Percentiles rank a stretch among this genome's conserved stretches.
These are phyloP conservation scores for Dascyllus trimaculatus DNA, from an alignment of 2,113 vertebrate genomes.

Conservation along the genomic window DNA sequence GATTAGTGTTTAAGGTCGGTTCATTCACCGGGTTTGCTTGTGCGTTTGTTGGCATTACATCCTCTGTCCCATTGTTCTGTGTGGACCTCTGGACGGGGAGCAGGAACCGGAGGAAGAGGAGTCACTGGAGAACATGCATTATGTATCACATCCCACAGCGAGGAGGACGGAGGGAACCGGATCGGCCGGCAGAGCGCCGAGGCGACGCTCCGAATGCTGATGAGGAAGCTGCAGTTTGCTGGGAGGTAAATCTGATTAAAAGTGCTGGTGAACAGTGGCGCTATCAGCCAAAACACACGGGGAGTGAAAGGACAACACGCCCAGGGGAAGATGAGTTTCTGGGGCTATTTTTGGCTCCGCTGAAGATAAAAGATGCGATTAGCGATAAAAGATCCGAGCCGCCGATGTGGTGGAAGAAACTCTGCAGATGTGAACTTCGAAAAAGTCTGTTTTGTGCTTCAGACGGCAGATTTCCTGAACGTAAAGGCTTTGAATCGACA, in stretches of 20 bases:
- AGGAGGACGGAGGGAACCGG: constrained; percentile 60
- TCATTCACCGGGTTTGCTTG: too few species aligned
- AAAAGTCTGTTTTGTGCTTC: neutral
- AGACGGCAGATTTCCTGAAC: neutral
- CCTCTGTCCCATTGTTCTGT: constrained; percentile 43
- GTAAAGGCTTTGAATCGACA: too few species aligned
- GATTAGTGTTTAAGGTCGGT: neutral
- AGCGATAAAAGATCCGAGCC: constrained; percentile 45
- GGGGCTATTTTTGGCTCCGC: constrained; percentile 44
- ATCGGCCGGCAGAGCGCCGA: constrained; percentile 40
- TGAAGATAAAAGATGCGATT: constrained; percentile 70
- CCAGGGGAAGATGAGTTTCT: constrained; percentile 22
- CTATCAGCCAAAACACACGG: constrained; percentile 70
- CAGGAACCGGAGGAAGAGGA: constrained; percentile 24
- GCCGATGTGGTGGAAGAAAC: neutral
- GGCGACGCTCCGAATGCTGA: constrained; percentile 65
- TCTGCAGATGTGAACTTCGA: neutral
- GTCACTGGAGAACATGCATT: constrained; percentile 65
- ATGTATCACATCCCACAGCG: constrained; percentile 72
- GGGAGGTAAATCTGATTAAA: constrained; percentile 73
- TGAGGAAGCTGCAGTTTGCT: constrained; percentile 53
- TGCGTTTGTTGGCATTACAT: constrained; percentile 9
- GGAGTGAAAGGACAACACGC: neutral
- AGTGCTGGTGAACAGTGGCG: constrained; percentile 50
- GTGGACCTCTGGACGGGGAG: constrained; percentile 29